Evolutionary conservation across 2,113 vertebrate genomes (phyloP), one percentile per base, ranked within the genome.

Genomic region (Mesoclemmys tuberculata): DNA sequence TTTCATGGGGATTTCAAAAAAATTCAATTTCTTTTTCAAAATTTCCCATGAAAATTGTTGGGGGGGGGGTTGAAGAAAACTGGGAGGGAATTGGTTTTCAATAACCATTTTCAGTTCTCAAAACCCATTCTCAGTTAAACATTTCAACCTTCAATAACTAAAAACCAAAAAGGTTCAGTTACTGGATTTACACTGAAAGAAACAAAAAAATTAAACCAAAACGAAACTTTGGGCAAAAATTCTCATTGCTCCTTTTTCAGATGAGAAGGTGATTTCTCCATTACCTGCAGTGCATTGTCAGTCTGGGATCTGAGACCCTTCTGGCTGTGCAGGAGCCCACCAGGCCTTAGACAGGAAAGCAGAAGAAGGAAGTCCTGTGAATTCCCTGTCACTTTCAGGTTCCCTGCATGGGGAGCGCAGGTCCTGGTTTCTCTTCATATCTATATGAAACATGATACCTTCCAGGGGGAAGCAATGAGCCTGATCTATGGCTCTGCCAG

Each of bases 401-500:
- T 64, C 24, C 38, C 10, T 51, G 16, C 0, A 0, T 64, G 31
- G 61, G 61, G 61, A 35, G 6, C 31, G 8, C 31, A 64, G 61
- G 61, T 35, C n/a, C 61, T n/a, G 31, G 35, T 68, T 68, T 68
- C 18, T 16, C 52, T 38, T 49, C 38, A 18, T 68, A 68, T 18
- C 35, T 31, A 68, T 18, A 68, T 6, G 16, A 68, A n/a, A 21
- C 35, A 19, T 68, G 35, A 68, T 19, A 35, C 61, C 61, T 19
- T n/a, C 19, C 35, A 68, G 35, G 35, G 61, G 61, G 35, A 68
- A 88, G 79, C 91, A 88, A 88, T 83, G 2, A 35, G 48, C 64
- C 13, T 10, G 80, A 55, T 14, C 1, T 1, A 81, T 16, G 16
- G 54, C 54, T 82, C 21, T 0, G 0, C 58, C 12, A 2, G 71